Evolutionary conservation across 2,888 invertebrate genomes (phyloP).

Genomic region (Ectropis crepuscularia): DNA sequence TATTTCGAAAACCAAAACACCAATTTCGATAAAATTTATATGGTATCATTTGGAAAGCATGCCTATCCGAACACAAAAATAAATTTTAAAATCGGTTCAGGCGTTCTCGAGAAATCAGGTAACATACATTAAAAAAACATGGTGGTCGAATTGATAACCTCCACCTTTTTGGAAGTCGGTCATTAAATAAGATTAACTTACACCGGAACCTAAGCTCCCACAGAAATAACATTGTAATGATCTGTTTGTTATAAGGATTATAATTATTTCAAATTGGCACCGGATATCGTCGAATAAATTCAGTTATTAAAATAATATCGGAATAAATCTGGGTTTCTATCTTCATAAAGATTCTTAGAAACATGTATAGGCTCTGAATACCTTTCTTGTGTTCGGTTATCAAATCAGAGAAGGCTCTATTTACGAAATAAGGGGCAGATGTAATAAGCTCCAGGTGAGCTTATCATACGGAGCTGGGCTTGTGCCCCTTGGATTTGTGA

Average conservation of each 20-base stretch:
- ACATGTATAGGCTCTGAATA: constrained; percentile 23
- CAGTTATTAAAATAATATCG: constrained; percentile 17
- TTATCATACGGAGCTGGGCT: constrained; percentile 29
- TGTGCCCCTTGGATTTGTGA: constrained; percentile 22
- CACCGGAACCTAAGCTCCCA: not conserved
- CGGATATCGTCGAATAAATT: not conserved
- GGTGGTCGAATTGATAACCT: too few species aligned
- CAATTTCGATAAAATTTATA: too few species aligned
- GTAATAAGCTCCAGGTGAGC: constrained; percentile 41
- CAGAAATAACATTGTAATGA: not conserved
- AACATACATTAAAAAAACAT: too few species aligned
- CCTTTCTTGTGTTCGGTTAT: constrained; percentile 33
- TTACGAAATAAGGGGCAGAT: constrained; percentile 41
- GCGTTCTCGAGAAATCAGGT: too few species aligned
- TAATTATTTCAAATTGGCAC: constrained; percentile 8
- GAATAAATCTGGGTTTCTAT: constrained; percentile 25
- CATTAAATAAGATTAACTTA: not conserved
- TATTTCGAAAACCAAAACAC: too few species aligned
- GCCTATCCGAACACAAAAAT: too few species aligned
- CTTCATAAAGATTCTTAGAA: constrained; percentile 27
- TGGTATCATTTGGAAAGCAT: too few species aligned
- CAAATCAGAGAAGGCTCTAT: constrained; percentile 39
- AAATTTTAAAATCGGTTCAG: too few species aligned
- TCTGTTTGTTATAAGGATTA: too few species aligned
- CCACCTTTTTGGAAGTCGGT: too few species aligned